A percentile compares a stretch with the other conserved stretches of the same genome.
phyloP scores from a whole-genome alignment of 2,888 invertebrate genomes.

The Andrena dorsata region DNA sequence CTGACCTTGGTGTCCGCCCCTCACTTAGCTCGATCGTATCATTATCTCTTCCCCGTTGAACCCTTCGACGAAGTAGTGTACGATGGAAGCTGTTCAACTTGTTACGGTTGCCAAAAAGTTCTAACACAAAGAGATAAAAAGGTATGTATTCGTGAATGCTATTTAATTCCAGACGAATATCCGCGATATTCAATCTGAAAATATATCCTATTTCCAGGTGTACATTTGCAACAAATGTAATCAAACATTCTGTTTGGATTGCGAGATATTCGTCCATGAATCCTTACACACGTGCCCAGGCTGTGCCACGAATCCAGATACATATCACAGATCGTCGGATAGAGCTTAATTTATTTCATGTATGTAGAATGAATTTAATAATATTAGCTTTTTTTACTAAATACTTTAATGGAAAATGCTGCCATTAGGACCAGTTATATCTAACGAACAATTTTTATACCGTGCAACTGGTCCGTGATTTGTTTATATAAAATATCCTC shows the following conservation, averaged over 20 bases:
- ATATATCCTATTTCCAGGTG: constrained; percentile 86
- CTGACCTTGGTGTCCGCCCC: constrained; percentile 98
- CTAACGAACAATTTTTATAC: constrained; percentile 5
- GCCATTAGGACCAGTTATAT: constrained; percentile 22
- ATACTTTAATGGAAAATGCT: constrained; percentile 22
- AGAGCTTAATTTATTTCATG: constrained; percentile 48
- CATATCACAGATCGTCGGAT: constrained; percentile 76
- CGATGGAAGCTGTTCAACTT: constrained; percentile 87
- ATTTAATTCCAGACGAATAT: not conserved
- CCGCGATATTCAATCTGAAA: not conserved
- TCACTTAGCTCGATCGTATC: constrained; percentile 98
- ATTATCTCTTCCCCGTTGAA: constrained; percentile 97
- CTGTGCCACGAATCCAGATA: constrained; percentile 91
- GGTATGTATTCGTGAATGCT: constrained; percentile 82
- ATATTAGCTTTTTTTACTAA: constrained; percentile 24
- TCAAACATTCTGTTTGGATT: constrained; percentile 95
- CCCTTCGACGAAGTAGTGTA: constrained; percentile 91
- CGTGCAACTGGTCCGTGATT: not conserved
- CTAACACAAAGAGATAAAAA: constrained; percentile 90
- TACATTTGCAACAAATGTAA: constrained; percentile 93
- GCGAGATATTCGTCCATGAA: constrained; percentile 97
- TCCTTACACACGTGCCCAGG: constrained; percentile 98
- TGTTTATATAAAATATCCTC: not conserved
- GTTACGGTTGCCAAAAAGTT: constrained; percentile 91
- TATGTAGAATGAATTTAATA: constrained; percentile 45